Percentiles rank a stretch among this genome's conserved stretches.
Evolutionary conservation across 2,797 vertebrate genomes (phyloP).

Genomic region (Coregonus ussuriensis): DNA sequence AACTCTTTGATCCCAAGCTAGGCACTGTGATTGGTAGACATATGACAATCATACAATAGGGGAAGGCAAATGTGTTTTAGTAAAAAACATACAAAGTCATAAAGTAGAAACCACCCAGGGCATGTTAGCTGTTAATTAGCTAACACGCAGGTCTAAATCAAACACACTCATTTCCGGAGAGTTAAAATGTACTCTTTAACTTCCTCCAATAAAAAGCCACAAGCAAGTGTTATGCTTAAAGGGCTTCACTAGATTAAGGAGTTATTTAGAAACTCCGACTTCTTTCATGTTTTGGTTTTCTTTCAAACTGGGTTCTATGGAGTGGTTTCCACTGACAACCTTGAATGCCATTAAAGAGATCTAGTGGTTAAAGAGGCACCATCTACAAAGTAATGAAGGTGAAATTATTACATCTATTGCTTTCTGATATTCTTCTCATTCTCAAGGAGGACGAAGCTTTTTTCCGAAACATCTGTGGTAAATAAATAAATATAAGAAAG

Average conservation of each 20-base stretch:
- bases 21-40: conserved; percentile 7
- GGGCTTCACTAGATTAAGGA: neutral
- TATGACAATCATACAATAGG: conserved; percentile 15
- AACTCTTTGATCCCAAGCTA: neutral
- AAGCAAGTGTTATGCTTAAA: neutral
- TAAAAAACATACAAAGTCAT: conserved; percentile 55
- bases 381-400: conserved; percentile 62
- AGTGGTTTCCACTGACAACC: conserved; percentile 64
- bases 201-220: conserved; percentile 7
- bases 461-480: conserved; percentile 82
- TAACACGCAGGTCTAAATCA: conserved; percentile 12
- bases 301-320: neutral
- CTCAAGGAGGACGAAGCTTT: conserved; percentile 81
- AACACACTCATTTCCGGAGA: neutral
- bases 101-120: conserved; percentile 55
- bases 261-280: neutral
- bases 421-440: conserved; percentile 81
- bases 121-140: neutral
- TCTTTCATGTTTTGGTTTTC: neutral
- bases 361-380: conserved; percentile 44
- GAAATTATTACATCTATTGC: conserved; percentile 76
- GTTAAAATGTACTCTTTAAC: conserved; percentile 6
- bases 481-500: conserved; percentile 55
- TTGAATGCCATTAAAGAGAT: conserved; percentile 43
- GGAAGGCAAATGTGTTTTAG: conserved; percentile 43